phyloP scores from a whole-genome alignment of 2,797 vertebrate species.

The Alca torda region DNA sequence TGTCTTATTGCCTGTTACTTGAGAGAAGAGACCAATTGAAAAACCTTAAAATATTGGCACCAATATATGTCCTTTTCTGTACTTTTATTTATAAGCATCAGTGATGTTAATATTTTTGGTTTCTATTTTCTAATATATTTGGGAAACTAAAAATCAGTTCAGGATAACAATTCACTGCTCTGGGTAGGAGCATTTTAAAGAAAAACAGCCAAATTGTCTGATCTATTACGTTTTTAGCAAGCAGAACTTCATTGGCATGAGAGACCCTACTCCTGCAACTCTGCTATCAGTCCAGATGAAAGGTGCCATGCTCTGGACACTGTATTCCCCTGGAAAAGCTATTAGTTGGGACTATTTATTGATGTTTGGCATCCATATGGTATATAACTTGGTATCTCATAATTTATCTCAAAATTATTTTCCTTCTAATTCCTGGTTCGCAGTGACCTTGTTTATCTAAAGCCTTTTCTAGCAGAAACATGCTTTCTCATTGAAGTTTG shows the following conservation, averaged over 20 bases:
- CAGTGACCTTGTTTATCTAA: background rate
- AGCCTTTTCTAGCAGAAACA: background rate
- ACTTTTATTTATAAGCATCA: background rate
- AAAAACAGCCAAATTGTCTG: background rate
- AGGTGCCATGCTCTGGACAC: fast-evolving
- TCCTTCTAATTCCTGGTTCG: background rate
- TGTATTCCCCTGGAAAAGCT: background rate
- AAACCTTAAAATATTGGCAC: background rate
- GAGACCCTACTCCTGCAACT: background rate
- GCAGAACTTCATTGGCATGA: background rate
- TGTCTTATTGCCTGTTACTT: no score
- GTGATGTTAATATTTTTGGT: background rate
- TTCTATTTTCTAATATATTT: background rate
- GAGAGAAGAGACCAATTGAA: no score
- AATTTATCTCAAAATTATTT: background rate
- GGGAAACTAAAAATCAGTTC: background rate
- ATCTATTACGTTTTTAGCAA: background rate
- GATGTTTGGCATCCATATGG: fast-evolving
- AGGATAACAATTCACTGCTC: background rate
- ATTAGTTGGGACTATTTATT: background rate
- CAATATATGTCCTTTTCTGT: background rate
- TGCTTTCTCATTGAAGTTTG: background rate
- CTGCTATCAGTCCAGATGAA: background rate
- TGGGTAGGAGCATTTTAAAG: background rate
- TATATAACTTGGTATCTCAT: background rate